Conservation (phyloP, 2,888 invertebrate species). For the Drosophila koepferae region DNA sequence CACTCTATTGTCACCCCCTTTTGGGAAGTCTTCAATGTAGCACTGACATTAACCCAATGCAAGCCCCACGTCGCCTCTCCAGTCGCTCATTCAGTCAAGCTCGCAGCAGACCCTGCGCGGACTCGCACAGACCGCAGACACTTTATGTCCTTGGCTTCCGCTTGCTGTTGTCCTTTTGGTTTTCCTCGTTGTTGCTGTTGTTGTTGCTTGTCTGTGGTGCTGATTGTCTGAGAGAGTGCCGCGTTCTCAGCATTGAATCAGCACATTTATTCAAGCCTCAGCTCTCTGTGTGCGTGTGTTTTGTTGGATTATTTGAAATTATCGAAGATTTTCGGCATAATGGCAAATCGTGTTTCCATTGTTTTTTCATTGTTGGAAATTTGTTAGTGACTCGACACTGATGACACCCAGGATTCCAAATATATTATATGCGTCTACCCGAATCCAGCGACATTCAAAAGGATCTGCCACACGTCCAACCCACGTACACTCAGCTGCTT, state of each 20-base stretch:
- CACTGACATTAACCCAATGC: slow-evolving; percentile 57
- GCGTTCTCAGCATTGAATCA: slow-evolving; percentile 45
- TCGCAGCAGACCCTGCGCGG: slow-evolving; percentile 28
- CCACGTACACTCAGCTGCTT: background rate
- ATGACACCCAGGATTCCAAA: slow-evolving; percentile 51
- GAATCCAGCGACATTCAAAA: slow-evolving; percentile 31
- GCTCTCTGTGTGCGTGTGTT: slow-evolving; percentile 20
- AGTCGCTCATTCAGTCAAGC: slow-evolving; percentile 59
- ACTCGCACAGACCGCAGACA: slow-evolving; percentile 46
- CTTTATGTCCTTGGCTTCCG: slow-evolving; percentile 43
- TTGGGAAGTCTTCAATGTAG: slow-evolving; percentile 24
- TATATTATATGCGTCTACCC: slow-evolving; percentile 27
- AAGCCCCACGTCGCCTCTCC: slow-evolving; percentile 42
- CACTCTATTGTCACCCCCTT: background rate
- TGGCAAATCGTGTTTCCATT: slow-evolving; percentile 69
- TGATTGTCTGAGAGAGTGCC: slow-evolving; percentile 65
- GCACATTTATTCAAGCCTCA: slow-evolving; percentile 32
- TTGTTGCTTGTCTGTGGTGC: slow-evolving; percentile 18
- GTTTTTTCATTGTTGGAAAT: slow-evolving; percentile 67
- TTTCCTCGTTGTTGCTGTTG: slow-evolving; percentile 22
- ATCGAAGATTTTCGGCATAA: slow-evolving; percentile 78
- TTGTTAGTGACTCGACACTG: slow-evolving; percentile 54
- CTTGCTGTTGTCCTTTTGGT: slow-evolving; percentile 30
- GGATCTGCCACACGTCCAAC: slow-evolving; percentile 6
- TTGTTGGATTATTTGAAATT: slow-evolving; percentile 72